Evolutionary conservation across 2,113 vertebrate genomes (phyloP).

Genomic region (Elaphurus davidianus): DNA sequence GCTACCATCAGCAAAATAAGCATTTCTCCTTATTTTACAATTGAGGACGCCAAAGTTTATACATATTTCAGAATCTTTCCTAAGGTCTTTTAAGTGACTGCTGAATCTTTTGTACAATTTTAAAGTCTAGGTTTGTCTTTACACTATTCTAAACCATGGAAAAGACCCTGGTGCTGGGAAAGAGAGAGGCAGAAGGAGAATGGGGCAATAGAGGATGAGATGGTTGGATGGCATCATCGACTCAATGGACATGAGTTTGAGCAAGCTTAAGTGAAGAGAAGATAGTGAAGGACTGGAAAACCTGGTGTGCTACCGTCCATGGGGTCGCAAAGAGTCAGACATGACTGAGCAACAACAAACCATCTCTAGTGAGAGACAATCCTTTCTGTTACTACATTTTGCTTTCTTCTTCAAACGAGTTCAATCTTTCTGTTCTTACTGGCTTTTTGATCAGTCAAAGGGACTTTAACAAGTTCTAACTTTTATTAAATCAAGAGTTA

Average conservation of each 20-base stretch:
- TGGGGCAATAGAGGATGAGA: background rate
- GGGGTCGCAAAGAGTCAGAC: background rate
- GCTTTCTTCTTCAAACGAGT: background rate
- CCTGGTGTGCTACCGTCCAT: background rate
- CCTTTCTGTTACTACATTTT: background rate
- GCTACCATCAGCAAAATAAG: background rate
- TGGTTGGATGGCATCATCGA: background rate
- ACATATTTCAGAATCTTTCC: background rate
- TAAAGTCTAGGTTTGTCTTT: background rate
- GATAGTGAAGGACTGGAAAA: background rate
- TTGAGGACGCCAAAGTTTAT: background rate
- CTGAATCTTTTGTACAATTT: background rate
- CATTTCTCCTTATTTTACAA: background rate
- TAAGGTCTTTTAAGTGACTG: background rate
- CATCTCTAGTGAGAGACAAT: background rate
- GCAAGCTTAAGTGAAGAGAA: background rate
- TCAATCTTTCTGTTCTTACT: background rate
- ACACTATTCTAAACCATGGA: background rate
- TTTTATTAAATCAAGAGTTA: background rate
- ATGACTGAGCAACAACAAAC: background rate
- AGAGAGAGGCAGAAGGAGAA: background rate
- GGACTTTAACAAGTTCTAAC: background rate
- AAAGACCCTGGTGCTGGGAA: background rate
- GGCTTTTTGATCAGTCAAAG: background rate
- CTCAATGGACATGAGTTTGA: background rate